Percentiles rank a stretch among this genome's conserved stretches.
Conservation (phyloP, 2,113 vertebrate genomes). For the Ranitomeya imitator region DNA sequence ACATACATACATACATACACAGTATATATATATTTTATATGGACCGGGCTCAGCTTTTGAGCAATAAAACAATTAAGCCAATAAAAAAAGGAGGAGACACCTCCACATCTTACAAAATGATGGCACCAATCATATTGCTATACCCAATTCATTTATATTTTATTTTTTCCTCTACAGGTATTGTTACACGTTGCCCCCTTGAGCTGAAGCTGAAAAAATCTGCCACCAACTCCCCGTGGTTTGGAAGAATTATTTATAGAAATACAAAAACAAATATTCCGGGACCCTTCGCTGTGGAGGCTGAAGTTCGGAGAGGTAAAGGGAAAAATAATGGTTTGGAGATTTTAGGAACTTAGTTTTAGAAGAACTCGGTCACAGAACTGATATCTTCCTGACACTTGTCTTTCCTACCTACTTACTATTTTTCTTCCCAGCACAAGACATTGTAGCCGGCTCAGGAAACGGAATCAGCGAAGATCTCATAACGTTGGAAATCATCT, state of each 20-base stretch:
- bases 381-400: no score
- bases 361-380: no score
- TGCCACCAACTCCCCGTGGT: conserved; percentile 57
- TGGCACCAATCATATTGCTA: not conserved
- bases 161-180: conserved; percentile 59
- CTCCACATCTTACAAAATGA: no score
- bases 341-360: no score
- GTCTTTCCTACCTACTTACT: not conserved
- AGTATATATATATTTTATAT: no score
- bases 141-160: not conserved
- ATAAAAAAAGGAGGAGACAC: no score
- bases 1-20: no score
- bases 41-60: no score
- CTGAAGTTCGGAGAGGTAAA: conserved; percentile 64
- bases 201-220: conserved; percentile 69
- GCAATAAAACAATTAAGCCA: no score
- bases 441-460: conserved; percentile 72
- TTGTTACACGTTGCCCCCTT: conserved; percentile 74
- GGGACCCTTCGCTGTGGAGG: conserved; percentile 63
- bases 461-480: conserved; percentile 77
- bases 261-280: not conserved
- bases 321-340: not conserved
- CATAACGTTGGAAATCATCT: conserved; percentile 81
- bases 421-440: conserved; percentile 73
- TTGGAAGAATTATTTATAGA: conserved; percentile 62